Evolutionary conservation across 2,888 invertebrate species (phyloP).

Genomic region (Crossocerus cetratus): DNA sequence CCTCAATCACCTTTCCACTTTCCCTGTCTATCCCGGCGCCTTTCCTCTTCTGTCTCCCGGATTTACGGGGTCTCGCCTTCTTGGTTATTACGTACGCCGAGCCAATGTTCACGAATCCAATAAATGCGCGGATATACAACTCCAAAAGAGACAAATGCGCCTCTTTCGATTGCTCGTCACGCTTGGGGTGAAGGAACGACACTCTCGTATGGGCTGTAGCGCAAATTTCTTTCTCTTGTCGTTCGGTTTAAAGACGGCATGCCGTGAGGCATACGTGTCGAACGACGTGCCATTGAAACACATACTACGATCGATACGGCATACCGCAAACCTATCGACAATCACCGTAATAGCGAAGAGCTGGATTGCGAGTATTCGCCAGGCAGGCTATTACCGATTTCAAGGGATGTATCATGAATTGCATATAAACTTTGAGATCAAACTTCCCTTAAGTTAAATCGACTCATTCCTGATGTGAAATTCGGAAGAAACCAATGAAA

Average conservation of each 20-base stretch:
- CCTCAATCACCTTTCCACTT: not conserved
- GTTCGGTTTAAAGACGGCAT: constrained; percentile 5
- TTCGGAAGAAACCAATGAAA: too few species aligned
- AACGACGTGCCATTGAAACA: not conserved
- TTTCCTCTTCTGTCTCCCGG: constrained; percentile 20
- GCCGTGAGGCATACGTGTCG: constrained; percentile 10
- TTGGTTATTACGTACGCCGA: constrained; percentile 49
- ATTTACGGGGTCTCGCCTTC: constrained; percentile 48
- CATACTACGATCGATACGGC: too few species aligned
- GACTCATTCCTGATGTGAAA: too few species aligned
- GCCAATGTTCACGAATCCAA: constrained; percentile 62
- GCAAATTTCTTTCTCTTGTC: constrained; percentile 14
- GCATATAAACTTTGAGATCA: too few species aligned
- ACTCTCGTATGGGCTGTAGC: constrained; percentile 30
- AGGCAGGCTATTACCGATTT: too few species aligned
- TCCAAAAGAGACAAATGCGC: constrained; percentile 56
- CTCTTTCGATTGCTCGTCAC: constrained; percentile 58
- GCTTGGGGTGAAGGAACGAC: constrained; percentile 41
- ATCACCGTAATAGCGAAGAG: too few species aligned
- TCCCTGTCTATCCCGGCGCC: not conserved
- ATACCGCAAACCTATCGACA: too few species aligned
- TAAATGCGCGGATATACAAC: constrained; percentile 50
- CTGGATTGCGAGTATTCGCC: too few species aligned
- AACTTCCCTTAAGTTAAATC: too few species aligned
- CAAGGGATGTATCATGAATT: too few species aligned